A percentile compares a stretch with the other conserved stretches of the same genome.
These are phyloP conservation scores for Drosophila mauritiana DNA, from an alignment of 1,140 invertebrate species.

Conservation along the genomic window DNA sequence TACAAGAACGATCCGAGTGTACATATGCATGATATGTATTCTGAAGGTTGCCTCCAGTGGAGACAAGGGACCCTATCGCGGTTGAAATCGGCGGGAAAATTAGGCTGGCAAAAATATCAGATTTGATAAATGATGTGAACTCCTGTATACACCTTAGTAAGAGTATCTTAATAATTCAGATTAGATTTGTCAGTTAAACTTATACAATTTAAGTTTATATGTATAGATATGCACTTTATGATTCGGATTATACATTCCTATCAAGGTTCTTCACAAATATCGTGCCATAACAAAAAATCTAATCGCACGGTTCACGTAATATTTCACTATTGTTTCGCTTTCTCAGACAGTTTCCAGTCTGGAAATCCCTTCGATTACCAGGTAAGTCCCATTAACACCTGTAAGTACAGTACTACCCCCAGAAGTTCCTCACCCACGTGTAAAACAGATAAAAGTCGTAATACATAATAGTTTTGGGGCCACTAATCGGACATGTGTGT, in stretches of 20 bases:
- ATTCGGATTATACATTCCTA: not conserved
- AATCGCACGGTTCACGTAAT: constrained; percentile 21
- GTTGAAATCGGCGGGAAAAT: not conserved
- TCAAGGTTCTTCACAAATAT: constrained; percentile 8
- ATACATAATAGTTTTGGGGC: constrained; percentile 33
- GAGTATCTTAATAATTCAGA: too few relatives aligned
- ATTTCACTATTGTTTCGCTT: constrained; percentile 28
- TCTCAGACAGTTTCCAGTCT: constrained; percentile 9
- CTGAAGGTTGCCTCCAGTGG: constrained; percentile 17
- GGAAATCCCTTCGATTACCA: constrained; percentile 1
- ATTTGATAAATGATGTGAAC: not conserved
- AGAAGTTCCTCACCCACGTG: constrained; percentile 18
- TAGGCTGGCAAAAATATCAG: not conserved
- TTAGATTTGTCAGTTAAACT: too few relatives aligned
- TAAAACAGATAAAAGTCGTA: constrained; percentile 17
- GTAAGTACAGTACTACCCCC: constrained; percentile 14
- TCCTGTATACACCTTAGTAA: too few relatives aligned
- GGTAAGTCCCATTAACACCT: constrained; percentile 9
- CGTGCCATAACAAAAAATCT: constrained; percentile 23
- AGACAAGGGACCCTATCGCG: constrained; percentile 9
- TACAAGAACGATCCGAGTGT: constrained; percentile 7
- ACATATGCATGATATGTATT: not conserved
- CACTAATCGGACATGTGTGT: constrained; percentile 25
- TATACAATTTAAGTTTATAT: too few relatives aligned
- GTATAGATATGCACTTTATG: not conserved